Conservation (phyloP, 2,113 vertebrate genomes). For the Cyrtonyx montezumae region DNA sequence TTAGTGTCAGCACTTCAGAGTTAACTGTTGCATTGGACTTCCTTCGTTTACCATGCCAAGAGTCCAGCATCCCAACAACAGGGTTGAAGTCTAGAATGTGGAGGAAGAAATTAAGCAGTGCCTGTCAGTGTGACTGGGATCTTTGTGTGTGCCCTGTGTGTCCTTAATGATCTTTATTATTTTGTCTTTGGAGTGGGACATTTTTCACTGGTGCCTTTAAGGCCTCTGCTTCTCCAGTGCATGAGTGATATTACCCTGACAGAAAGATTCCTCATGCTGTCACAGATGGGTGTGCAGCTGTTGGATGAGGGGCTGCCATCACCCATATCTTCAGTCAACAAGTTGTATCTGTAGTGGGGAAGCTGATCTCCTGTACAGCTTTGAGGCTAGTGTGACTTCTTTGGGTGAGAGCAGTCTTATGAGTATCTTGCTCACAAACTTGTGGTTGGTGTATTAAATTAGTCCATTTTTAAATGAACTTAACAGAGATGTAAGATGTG, state of each 20-base stretch:
- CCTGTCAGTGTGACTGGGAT: not conserved
- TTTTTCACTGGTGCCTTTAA: not conserved
- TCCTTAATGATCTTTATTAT: not conserved
- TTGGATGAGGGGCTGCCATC: not conserved
- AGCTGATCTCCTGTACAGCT: not conserved
- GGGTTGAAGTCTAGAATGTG: not conserved
- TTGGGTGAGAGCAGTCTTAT: not conserved
- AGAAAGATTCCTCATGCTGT: not conserved
- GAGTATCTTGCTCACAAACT: not conserved
- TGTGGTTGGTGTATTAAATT: not conserved
- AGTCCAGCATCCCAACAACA: rapidly evolving
- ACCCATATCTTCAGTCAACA: not conserved
- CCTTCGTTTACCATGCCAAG: not conserved
- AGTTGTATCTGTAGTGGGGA: not conserved
- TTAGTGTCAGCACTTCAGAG: not conserved
- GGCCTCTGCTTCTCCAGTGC: not conserved
- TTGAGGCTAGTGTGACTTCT: not conserved
- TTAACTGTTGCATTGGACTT: not conserved
- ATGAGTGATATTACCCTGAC: not conserved
- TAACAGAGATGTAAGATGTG: not conserved
- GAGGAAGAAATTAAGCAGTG: not conserved
- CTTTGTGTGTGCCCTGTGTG: not conserved
- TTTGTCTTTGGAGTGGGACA: not conserved
- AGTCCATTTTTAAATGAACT: not conserved
- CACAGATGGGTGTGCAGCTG: not conserved